A percentile compares a stretch with the other conserved stretches of the same genome.
Evolutionary conservation across 2,113 vertebrate species (phyloP).

Genomic region (Cromileptes altivelis): DNA sequence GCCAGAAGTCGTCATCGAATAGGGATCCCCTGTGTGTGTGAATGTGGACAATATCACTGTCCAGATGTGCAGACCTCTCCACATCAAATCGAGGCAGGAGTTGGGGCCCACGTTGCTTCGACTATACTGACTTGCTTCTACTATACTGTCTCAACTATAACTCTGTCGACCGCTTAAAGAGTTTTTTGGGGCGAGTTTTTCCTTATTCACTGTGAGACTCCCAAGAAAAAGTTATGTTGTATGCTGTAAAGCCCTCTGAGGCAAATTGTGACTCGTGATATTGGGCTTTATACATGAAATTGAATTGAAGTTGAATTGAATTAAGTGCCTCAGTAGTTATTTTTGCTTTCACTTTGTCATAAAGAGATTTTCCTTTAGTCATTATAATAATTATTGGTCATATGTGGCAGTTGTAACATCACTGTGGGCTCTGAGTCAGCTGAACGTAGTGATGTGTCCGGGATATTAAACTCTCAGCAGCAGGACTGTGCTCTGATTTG

Average conservation of each 20-base stretch:
- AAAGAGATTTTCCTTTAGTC: background rate
- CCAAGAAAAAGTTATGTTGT: no score
- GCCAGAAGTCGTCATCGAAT: background rate
- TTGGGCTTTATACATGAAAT: no score
- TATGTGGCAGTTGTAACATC: background rate
- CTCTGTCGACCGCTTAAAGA: no score
- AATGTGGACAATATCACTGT: background rate
- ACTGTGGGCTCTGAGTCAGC: background rate
- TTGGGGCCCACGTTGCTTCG: background rate
- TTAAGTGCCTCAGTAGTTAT: background rate
- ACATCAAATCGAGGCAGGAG: background rate
- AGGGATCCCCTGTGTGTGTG: background rate
- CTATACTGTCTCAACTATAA: no score
- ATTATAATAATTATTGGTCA: background rate
- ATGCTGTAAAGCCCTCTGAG: no score
- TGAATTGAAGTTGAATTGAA: no score
- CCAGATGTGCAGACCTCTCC: background rate
- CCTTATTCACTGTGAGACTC: no score
- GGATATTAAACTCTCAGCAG: background rate
- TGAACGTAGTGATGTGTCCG: background rate
- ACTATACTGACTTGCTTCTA: background rate
- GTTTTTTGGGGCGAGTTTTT: no score
- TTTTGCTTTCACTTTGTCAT: background rate
- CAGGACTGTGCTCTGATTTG: no score
- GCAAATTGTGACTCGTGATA: no score